Evolutionary conservation across 2,888 invertebrate species (phyloP).

Genomic region (Tenthredo notha): DNA sequence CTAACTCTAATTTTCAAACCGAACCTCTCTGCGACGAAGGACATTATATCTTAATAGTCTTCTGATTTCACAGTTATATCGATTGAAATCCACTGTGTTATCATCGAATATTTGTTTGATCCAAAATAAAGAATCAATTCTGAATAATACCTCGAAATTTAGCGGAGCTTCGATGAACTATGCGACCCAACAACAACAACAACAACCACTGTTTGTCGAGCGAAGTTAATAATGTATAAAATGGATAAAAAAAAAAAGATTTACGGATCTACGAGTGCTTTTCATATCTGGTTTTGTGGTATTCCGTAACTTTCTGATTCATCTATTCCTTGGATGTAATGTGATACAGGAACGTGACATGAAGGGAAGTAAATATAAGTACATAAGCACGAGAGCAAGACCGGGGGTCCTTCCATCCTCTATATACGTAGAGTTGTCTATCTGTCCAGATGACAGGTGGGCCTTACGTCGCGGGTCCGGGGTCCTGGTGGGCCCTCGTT

Average conservation of each 20-base stretch:
- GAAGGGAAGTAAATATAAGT: slow-evolving; percentile 9
- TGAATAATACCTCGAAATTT: no score
- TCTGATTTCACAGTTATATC: neutral
- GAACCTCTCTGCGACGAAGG: neutral
- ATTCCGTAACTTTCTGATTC: neutral
- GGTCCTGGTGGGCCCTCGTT: slow-evolving; percentile 70
- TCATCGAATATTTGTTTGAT: neutral
- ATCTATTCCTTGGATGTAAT: slow-evolving; percentile 3
- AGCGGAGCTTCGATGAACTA: no score
- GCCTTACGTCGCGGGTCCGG: slow-evolving; percentile 35
- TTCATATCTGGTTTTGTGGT: neutral
- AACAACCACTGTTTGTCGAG: no score
- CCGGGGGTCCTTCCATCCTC: slow-evolving; percentile 15
- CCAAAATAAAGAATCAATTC: no score
- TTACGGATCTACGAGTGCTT: neutral
- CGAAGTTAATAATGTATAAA: no score
- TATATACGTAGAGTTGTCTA: slow-evolving; percentile 18
- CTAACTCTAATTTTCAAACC: neutral
- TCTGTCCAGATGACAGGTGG: slow-evolving; percentile 46
- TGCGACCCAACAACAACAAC: no score
- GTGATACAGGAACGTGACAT: neutral
- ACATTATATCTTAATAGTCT: neutral
- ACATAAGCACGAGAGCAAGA: neutral
- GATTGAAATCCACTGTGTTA: neutral
- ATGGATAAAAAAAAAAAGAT: neutral